Evolutionary conservation across 2,797 vertebrate species (phyloP).

Genomic region (Melopsittacus undulatus): DNA sequence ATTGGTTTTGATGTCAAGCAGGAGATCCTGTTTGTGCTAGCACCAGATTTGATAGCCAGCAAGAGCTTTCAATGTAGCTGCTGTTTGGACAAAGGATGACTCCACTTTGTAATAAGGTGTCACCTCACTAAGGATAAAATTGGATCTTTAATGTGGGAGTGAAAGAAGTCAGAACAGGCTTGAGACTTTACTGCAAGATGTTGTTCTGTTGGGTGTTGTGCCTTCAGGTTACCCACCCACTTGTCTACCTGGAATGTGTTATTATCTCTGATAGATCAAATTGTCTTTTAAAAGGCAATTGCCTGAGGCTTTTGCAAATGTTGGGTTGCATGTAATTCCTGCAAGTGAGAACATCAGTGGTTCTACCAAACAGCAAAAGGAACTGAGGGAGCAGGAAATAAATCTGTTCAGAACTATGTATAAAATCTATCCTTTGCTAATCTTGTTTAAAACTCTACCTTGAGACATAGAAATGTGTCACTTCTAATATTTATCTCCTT

Average conservation of each 20-base stretch:
- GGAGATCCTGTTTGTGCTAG: background rate
- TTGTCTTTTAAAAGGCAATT: background rate
- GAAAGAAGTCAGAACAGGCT: background rate
- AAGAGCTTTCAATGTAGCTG: background rate
- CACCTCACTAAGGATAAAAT: background rate
- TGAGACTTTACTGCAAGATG: background rate
- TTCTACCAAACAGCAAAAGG: background rate
- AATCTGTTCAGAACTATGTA: background rate
- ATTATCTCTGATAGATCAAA: background rate
- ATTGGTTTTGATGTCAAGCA: background rate
- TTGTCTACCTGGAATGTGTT: background rate
- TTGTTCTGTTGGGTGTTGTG: background rate
- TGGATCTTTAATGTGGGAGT: background rate
- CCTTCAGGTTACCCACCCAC: background rate
- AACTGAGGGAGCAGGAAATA: background rate
- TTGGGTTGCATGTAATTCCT: background rate
- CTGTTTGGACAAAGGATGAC: background rate
- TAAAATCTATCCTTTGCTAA: background rate
- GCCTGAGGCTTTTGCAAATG: background rate
- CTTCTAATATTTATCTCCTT: background rate
- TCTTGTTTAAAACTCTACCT: background rate
- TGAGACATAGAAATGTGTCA: background rate
- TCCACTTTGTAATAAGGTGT: background rate
- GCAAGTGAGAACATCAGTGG: background rate
- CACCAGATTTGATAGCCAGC: background rate